These are phyloP conservation scores for Hydrotaea cyrtoneurina DNA, from an alignment of 2,888 invertebrate species.

Conservation along the genomic window DNA sequence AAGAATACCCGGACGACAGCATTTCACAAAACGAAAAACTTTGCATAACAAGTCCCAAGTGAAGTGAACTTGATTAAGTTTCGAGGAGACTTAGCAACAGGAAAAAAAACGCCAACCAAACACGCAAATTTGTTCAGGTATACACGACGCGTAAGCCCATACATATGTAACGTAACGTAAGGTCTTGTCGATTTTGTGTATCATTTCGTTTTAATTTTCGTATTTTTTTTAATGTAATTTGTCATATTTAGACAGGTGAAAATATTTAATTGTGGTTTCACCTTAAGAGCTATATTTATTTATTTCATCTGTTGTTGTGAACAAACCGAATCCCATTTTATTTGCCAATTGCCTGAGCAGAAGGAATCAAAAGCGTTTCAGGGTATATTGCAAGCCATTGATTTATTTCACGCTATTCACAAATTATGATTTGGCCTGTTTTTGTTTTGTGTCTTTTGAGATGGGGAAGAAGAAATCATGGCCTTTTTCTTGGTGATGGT, in stretches of 20 bases:
- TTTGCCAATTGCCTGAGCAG: too few relatives aligned
- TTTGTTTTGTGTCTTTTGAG: neutral
- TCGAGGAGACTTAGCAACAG: neutral
- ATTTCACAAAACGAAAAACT: too few relatives aligned
- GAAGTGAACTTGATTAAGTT: neutral
- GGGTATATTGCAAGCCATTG: slow-evolving; percentile 10
- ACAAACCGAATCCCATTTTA: too few relatives aligned
- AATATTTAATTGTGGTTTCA: slow-evolving; percentile 28
- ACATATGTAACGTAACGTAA: neutral
- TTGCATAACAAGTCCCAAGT: neutral
- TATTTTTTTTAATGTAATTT: slow-evolving; percentile 20
- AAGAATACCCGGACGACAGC: too few relatives aligned
- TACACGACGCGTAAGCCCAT: too few relatives aligned
- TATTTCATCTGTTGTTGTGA: neutral
- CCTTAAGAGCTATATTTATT: neutral
- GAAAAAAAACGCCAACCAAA: neutral
- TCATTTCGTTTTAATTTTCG: slow-evolving; percentile 3
- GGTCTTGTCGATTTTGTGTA: neutral
- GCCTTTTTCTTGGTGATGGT: neutral
- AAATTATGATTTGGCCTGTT: slow-evolving; percentile 18
- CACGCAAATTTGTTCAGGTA: neutral
- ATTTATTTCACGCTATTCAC: slow-evolving; percentile 30
- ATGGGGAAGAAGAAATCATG: too few relatives aligned
- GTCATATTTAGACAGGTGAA: slow-evolving; percentile 34
- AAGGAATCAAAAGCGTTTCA: too few relatives aligned